Evolutionary conservation across 2,113 vertebrate genomes (phyloP).

Genomic region (Lampris megalopsis): DNA sequence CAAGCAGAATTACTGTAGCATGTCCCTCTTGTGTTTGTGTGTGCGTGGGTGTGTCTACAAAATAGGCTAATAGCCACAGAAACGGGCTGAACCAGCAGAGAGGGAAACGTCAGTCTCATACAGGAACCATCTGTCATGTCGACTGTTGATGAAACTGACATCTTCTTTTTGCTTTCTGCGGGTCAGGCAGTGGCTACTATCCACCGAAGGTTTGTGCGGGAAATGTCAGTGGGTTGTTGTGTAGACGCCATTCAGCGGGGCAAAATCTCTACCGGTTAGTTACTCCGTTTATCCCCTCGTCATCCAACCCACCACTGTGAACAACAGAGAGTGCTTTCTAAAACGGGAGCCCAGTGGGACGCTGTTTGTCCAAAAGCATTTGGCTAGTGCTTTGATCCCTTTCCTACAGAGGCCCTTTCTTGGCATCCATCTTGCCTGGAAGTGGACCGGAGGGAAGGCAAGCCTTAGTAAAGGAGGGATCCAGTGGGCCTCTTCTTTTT

Average conservation of each 20-base stretch:
- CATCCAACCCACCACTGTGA: conserved; percentile 31
- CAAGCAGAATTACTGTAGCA: background rate
- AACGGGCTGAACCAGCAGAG: background rate
- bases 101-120: too few relatives aligned
- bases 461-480: conserved; percentile 16
- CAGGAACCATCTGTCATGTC: background rate
- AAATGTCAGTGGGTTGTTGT: background rate
- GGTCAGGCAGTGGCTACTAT: too few relatives aligned
- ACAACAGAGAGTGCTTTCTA: conserved; percentile 27
- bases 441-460: conserved; percentile 30
- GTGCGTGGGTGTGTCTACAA: background rate
- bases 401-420: conserved; percentile 54
- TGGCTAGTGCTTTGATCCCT: conserved; percentile 42
- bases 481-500: background rate
- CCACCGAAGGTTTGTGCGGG: too few relatives aligned
- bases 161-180: too few relatives aligned
- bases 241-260: background rate
- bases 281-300: background rate
- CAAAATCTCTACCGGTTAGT: background rate
- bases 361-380: conserved; percentile 37
- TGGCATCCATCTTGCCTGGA: conserved; percentile 44
- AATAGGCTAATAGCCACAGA: background rate
- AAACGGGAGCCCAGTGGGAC: conserved; percentile 39
- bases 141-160: background rate
- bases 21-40: conserved; percentile 1